Conservation (phyloP, 2,113 vertebrate genomes). For the Cavia porcellus region DNA sequence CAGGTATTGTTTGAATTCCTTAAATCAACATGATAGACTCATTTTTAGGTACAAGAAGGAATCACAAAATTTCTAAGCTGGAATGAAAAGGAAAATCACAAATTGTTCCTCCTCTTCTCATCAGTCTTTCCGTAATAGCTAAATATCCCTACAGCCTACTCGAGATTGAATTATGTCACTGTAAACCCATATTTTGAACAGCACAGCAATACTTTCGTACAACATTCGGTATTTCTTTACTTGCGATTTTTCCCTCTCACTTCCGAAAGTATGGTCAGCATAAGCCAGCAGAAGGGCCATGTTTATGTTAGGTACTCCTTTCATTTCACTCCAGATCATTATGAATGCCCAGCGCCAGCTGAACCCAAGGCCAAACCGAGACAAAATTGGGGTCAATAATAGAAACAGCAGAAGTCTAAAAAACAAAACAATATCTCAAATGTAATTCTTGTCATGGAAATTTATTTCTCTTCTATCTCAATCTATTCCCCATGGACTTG, state of each 20-base stretch:
- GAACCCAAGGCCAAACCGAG: constrained; percentile 83
- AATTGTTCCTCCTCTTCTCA: neutral
- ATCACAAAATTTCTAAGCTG: neutral
- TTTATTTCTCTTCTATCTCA: neutral
- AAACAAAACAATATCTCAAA: constrained; percentile 63
- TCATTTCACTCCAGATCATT: constrained; percentile 84
- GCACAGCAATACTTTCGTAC: neutral
- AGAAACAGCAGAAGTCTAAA: constrained; percentile 83
- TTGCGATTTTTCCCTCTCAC: constrained; percentile 71
- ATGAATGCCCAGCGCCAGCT: constrained; percentile 85
- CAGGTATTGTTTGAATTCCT: constrained; percentile 33
- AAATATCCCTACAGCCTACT: neutral
- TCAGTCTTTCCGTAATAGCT: neutral
- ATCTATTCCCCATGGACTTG: neutral
- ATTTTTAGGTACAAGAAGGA: neutral
- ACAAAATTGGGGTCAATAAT: constrained; percentile 81
- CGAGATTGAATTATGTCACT: neutral
- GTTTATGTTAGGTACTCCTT: constrained; percentile 82
- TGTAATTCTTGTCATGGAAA: constrained; percentile 37
- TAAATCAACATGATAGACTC: neutral
- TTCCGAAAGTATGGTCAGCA: constrained; percentile 2
- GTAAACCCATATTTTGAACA: neutral
- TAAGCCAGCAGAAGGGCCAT: constrained; percentile 83
- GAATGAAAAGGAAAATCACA: neutral
- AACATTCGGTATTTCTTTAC: constrained; percentile 52